These are phyloP conservation scores for Pheucticus melanocephalus DNA, from an alignment of 2,113 vertebrate genomes.

Conservation along the genomic window DNA sequence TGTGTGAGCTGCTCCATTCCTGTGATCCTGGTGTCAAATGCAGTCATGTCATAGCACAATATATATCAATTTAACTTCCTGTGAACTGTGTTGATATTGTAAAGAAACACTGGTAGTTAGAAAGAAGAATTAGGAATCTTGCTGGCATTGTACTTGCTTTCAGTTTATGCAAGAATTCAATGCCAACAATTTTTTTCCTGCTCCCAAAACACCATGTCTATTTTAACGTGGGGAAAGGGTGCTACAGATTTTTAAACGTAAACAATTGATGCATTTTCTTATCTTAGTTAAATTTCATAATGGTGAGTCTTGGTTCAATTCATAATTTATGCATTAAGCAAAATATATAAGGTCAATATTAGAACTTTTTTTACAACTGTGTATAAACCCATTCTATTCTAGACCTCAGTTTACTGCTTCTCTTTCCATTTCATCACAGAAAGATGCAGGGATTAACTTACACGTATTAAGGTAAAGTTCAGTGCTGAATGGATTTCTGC, in stretches of 20 bases:
- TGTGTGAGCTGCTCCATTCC: not conserved
- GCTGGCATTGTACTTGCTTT: not conserved
- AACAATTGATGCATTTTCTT: not conserved
- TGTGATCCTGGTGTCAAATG: not conserved
- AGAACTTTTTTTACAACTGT: not conserved
- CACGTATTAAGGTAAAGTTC: not conserved
- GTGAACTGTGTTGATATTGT: not conserved
- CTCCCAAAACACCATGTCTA: not conserved
- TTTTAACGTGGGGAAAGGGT: not conserved
- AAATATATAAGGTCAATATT: accelerated
- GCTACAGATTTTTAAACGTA: not conserved
- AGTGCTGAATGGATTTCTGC: not conserved
- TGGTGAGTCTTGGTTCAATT: not conserved
- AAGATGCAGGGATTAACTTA: not conserved
- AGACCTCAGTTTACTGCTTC: not conserved
- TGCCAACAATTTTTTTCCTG: not conserved
- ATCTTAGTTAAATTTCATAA: not conserved
- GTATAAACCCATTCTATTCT: not conserved
- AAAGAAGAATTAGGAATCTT: not conserved
- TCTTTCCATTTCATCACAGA: not conserved
- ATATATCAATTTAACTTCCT: not conserved
- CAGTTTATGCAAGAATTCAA: not conserved
- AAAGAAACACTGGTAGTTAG: not conserved
- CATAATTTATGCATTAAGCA: not conserved
- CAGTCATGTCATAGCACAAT: not conserved